Evolutionary conservation across 2,888 invertebrate genomes (phyloP).

Genomic region (Mylabris sibirica): DNA sequence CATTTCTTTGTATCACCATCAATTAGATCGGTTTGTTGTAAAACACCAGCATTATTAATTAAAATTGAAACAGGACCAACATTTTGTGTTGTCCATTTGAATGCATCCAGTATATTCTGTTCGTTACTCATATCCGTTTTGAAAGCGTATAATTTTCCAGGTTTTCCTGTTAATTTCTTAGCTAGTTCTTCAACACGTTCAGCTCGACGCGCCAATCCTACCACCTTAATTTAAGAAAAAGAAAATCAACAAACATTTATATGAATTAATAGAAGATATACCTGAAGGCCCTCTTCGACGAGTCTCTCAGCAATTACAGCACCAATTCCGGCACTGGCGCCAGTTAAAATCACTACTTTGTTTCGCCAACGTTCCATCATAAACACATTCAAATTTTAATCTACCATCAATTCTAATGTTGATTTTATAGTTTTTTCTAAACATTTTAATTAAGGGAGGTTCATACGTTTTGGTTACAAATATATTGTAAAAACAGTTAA

Average conservation of each 20-base stretch:
- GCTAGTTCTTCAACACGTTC: constrained; percentile 35
- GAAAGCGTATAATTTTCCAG: constrained; percentile 34
- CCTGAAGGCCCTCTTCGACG: not conserved
- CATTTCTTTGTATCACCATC: constrained; percentile 29
- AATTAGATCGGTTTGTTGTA: constrained; percentile 20
- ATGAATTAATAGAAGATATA: constrained; percentile 19
- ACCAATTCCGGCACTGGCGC: not conserved
- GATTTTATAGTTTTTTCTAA: no score
- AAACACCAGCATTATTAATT: constrained; percentile 42
- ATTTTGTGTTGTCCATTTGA: constrained; percentile 37
- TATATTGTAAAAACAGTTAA: no score
- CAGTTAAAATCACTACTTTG: not conserved
- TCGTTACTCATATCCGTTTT: constrained; percentile 38
- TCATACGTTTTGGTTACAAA: no score
- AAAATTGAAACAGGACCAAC: constrained; percentile 40
- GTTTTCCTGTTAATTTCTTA: constrained; percentile 25
- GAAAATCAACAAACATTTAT: not conserved
- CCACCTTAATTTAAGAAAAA: constrained; percentile 30
- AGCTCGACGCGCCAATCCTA: constrained; percentile 37
- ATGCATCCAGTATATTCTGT: constrained; percentile 36
- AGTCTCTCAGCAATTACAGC: not conserved
- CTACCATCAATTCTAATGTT: no score
- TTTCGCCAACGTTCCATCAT: not conserved
- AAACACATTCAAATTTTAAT: no score
- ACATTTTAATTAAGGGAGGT: no score